phyloP scores from a whole-genome alignment of 2,888 invertebrate genomes.

The Apamea epomidion region DNA sequence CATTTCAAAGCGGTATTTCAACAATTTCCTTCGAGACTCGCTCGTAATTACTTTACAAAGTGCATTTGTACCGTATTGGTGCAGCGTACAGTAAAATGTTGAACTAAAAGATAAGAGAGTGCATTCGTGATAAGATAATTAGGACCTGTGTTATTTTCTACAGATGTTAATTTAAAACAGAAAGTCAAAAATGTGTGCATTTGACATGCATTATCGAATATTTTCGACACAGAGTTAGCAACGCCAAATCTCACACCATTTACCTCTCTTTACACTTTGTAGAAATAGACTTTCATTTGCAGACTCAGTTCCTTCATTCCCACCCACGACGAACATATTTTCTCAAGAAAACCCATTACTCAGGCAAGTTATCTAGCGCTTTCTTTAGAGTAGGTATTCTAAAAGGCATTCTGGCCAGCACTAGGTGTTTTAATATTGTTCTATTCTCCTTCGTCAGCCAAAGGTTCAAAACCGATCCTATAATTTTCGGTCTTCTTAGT shows the following conservation, averaged over 20 bases:
- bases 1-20: slow-evolving; percentile 52
- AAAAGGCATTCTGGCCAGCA: background rate
- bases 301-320: slow-evolving; percentile 37
- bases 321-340: slow-evolving; percentile 38
- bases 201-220: slow-evolving; percentile 17
- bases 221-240: background rate
- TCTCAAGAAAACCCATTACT: slow-evolving; percentile 35
- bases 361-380: slow-evolving; percentile 30
- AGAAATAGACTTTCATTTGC: slow-evolving; percentile 41
- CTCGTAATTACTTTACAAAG: slow-evolving; percentile 33
- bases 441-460: background rate
- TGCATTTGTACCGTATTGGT: slow-evolving; percentile 44
- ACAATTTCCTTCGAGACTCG: slow-evolving; percentile 44
- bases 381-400: background rate
- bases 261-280: slow-evolving; percentile 28
- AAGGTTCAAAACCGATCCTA: background rate
- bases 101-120: slow-evolving; percentile 52
- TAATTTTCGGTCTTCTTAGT: background rate
- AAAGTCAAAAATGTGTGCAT: background rate
- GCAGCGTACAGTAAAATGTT: slow-evolving; percentile 13
- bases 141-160: slow-evolving; percentile 13
- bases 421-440: slow-evolving; percentile 3
- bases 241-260: slow-evolving; percentile 9
- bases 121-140: slow-evolving; percentile 44
- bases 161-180: slow-evolving; percentile 1